phyloP scores from a whole-genome alignment of 1,140 invertebrate genomes.

The Sarcophaga peregrina region DNA sequence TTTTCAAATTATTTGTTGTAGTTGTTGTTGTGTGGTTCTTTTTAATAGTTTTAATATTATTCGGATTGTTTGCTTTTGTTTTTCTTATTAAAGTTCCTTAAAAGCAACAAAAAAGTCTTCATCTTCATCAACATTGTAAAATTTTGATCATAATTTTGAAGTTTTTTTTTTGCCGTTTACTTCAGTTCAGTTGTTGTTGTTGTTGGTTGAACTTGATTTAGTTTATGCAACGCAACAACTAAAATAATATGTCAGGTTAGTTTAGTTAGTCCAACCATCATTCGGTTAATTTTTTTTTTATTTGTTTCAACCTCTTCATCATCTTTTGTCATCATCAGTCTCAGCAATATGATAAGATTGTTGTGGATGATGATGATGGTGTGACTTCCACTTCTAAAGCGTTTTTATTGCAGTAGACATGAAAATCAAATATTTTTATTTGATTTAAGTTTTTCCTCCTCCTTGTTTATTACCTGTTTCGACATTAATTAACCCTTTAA shows the following conservation, averaged over 20 bases:
- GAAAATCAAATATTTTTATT: no score
- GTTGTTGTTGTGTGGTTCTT: neutral
- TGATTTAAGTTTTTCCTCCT: no score
- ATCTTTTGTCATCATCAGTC: slow-evolving; percentile 19
- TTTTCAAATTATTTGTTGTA: neutral
- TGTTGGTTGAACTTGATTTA: neutral
- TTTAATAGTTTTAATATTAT: neutral
- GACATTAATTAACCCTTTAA: neutral
- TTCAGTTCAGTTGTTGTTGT: neutral
- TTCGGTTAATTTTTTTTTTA: neutral
- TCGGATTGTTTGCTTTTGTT: neutral
- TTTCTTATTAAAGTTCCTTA: neutral
- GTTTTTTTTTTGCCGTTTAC: no score
- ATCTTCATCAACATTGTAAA: neutral
- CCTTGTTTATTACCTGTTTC: no score
- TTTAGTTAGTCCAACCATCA: neutral
- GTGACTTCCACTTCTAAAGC: slow-evolving; percentile 8
- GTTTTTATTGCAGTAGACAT: no score
- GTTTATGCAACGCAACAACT: neutral
- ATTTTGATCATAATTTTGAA: no score
- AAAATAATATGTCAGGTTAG: neutral
- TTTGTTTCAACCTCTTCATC: slow-evolving; percentile 6
- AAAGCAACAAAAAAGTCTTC: neutral
- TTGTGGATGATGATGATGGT: slow-evolving; percentile 7
- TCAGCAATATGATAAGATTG: neutral